These are phyloP conservation scores for Eutrigla gurnardus DNA, from an alignment of 2,797 vertebrate genomes.

Conservation along the genomic window DNA sequence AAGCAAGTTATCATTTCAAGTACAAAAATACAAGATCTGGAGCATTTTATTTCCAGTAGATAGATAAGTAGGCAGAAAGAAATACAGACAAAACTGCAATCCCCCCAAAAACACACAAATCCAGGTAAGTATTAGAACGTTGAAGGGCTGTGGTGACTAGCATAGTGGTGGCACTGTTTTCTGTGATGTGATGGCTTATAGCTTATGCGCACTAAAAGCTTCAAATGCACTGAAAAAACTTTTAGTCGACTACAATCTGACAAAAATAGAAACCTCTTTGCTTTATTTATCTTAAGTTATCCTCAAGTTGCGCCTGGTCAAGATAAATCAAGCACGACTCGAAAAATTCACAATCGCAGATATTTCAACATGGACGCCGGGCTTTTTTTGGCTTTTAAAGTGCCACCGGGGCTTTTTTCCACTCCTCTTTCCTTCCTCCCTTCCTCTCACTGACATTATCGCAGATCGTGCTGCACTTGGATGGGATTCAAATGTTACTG, in stretches of 20 bases:
- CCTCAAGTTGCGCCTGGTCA: background rate
- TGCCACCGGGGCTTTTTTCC: conserved; percentile 42
- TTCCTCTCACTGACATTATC: conserved; percentile 29
- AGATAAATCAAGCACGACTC: conserved; percentile 36
- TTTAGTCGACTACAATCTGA: background rate
- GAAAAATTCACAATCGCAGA: background rate
- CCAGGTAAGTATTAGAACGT: conserved; percentile 50
- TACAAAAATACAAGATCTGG: background rate
- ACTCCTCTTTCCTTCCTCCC: conserved; percentile 43
- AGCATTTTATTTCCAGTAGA: conserved; percentile 9
- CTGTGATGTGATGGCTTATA: conserved; percentile 49
- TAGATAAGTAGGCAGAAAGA: conserved; percentile 24
- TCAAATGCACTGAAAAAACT: background rate
- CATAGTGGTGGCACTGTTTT: conserved; percentile 45
- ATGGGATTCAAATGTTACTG: conserved; percentile 17
- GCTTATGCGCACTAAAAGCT: conserved; percentile 41
- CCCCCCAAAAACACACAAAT: conserved; percentile 5
- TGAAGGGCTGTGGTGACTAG: conserved; percentile 40
- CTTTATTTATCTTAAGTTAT: conserved; percentile 35
- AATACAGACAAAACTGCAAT: conserved; percentile 31
- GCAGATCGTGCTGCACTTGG: conserved; percentile 6
- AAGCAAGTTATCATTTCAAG: background rate
- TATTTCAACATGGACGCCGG: conserved; percentile 23
- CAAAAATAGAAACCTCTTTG: background rate
- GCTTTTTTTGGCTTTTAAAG: conserved; percentile 52